Base-by-base conservation (phyloP, 2,797 vertebrate species). In the Danio aesculapii region DNA sequence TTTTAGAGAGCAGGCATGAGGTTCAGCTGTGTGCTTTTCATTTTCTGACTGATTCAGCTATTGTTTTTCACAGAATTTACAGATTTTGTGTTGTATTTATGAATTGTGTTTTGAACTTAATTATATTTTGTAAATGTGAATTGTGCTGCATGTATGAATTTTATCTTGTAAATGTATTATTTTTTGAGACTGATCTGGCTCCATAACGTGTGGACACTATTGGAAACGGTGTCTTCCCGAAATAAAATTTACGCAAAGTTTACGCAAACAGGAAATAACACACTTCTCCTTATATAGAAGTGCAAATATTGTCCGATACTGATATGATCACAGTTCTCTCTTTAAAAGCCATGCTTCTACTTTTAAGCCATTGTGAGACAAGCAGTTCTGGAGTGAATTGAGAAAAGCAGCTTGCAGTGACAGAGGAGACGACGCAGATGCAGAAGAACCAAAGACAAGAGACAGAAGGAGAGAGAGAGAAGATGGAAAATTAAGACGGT, bases 401-500 rank as follows among this genome's bases (percentile, higher is more conserved):
- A 12, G 47, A 53, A n/a, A 55, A 21, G 6, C 41, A 55, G 10
- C 43, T 63, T 44, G 6, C 62, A 46, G 11, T 52, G 59, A 41
- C 14, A 53, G 52, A 49, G 8, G 21, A 64, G 72, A 47, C 5
- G 8, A 41, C 41, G 14, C 58, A 64, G 52, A 61, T 44, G 41
- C 47, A 3, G 62, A 30, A 68, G 46, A 55, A 8, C 6, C 5
- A 19, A 50, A 8, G n/a, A 55, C 21, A 66, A 47, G 5, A 57
- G 52, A 58, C 21, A 16, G 30, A 64, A 57, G 39, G 47, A 55
- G 41, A 30, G 41, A 43, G 52, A 41, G 46, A 30, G 47, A 63
- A 68, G 46, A 62, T 72, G 7, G 39, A 75, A 41, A 71, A 63
- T 76, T 55, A 52, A 59, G 44, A 52, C 14, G 64, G 63, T 70